phyloP scores from a whole-genome alignment of 2,797 vertebrate species.

The Graptemys geographica region DNA sequence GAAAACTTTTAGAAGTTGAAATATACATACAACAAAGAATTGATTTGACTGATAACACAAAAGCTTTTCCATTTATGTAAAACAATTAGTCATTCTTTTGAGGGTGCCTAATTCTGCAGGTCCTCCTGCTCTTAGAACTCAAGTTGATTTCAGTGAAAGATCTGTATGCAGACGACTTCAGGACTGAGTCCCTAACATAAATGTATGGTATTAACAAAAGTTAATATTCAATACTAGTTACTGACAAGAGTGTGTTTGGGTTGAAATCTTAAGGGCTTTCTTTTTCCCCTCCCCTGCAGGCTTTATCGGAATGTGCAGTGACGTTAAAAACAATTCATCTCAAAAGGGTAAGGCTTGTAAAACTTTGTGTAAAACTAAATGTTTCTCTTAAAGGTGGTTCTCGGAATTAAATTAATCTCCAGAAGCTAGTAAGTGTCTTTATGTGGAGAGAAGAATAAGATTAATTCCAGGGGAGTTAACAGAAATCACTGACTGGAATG shows the following conservation, averaged over 20 bases:
- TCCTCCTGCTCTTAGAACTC: neutral
- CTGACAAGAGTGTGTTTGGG: neutral
- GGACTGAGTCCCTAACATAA: neutral
- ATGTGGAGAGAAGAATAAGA: neutral
- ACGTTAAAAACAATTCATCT: constrained; percentile 98
- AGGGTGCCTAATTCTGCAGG: neutral
- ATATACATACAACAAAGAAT: neutral
- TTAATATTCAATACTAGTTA: neutral
- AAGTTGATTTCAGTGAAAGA: neutral
- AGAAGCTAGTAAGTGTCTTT: neutral
- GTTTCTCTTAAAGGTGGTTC: neutral
- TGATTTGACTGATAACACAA: neutral
- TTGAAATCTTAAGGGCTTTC: neutral
- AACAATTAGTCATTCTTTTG: neutral
- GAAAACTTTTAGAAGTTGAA: neutral
- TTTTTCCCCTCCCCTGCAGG: constrained; percentile 78
- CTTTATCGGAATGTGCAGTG: constrained; percentile 94
- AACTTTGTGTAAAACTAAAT: neutral
- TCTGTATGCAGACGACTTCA: neutral
- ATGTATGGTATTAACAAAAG: neutral
- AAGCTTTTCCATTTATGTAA: neutral
- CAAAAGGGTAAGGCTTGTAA: constrained; percentile 88
- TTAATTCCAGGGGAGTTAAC: neutral
- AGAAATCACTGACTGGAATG: neutral
- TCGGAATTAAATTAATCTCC: neutral